Evolutionary conservation across 2,888 invertebrate species (phyloP).

Genomic region (Apomyelois bistriatella): DNA sequence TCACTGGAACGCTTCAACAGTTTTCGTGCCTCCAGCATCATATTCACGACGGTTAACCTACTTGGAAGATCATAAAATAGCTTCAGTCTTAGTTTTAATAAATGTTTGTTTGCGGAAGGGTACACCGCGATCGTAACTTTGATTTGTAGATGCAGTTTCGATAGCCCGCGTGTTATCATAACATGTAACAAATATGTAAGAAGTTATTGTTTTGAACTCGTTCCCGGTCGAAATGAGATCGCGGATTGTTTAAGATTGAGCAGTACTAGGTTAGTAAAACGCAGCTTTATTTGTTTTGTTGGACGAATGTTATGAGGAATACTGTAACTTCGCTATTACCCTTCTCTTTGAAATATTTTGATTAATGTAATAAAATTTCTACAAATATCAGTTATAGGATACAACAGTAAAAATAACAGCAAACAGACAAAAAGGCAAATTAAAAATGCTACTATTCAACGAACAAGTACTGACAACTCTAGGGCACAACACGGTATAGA

Average conservation of each 20-base stretch:
- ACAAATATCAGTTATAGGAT: no score
- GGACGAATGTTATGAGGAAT: neutral
- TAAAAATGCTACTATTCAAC: no score
- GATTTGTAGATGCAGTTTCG: conserved; percentile 8
- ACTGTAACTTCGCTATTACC: neutral
- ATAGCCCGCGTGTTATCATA: conserved; percentile 9
- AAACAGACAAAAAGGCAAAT: no score
- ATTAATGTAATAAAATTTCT: neutral
- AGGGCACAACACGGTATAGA: no score
- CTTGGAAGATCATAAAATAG: conserved; percentile 45
- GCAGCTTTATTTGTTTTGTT: neutral
- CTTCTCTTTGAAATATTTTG: no score
- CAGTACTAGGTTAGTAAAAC: neutral
- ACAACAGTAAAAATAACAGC: no score
- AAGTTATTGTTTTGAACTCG: conserved; percentile 12
- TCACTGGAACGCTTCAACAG: conserved; percentile 48
- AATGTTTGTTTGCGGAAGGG: conserved; percentile 51
- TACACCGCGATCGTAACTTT: conserved; percentile 16
- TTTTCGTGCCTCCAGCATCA: conserved; percentile 46
- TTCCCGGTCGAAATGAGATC: conserved; percentile 4
- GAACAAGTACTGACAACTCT: no score
- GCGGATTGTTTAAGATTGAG: neutral
- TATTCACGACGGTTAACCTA: conserved; percentile 64
- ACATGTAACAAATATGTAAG: conserved; percentile 9
- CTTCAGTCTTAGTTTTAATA: conserved; percentile 37